A percentile compares a stretch with the other conserved stretches of the same genome.
These are phyloP conservation scores for Cyanistes caeruleus DNA, from an alignment of 2,113 vertebrate genomes.

Conservation along the genomic window DNA sequence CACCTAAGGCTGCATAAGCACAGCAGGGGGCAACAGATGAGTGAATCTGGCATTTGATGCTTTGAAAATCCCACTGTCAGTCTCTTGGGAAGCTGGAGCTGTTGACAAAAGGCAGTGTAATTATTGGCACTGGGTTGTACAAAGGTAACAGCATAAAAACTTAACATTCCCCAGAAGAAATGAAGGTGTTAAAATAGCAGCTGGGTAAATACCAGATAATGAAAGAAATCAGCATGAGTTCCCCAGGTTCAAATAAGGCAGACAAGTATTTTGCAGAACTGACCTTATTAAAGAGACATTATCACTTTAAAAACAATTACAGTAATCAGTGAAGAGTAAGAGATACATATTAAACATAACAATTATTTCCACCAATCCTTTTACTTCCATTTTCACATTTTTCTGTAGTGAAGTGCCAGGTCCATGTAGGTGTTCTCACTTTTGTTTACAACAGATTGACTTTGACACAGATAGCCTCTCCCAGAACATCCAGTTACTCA, in stretches of 20 bases:
- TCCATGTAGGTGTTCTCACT: background rate
- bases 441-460: background rate
- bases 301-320: background rate
- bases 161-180: conserved; percentile 36
- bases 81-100: background rate
- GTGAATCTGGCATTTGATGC: background rate
- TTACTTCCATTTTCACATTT: background rate
- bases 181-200: conserved; percentile 39
- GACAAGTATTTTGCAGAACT: background rate
- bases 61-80: background rate
- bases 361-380: background rate
- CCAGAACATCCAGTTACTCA: background rate
- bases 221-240: conserved; percentile 2
- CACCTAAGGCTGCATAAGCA: background rate
- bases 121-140: background rate
- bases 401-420: background rate
- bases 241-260: conserved; percentile 2
- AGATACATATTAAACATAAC: background rate
- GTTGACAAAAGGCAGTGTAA: background rate
- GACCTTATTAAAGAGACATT: background rate
- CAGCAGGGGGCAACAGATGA: background rate
- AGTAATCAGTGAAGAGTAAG: background rate
- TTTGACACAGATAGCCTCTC: background rate
- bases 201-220: conserved; percentile 15
- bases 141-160: conserved; percentile 29